Base-by-base conservation (phyloP, 1,140 invertebrate genomes). In the Nephotettix cincticeps region DNA sequence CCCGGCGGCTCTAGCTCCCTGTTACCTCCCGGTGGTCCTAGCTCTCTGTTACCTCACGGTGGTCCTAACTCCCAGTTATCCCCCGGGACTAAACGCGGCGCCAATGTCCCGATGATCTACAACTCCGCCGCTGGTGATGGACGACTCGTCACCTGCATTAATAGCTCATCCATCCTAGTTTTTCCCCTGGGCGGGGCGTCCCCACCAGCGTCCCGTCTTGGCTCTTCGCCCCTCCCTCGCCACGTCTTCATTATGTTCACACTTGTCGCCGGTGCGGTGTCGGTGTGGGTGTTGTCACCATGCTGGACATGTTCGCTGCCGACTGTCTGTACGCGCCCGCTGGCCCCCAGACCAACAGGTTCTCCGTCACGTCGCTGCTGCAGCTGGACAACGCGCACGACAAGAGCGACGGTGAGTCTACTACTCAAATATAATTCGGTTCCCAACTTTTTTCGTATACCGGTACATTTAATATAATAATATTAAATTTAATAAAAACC, bases 301-400 rank as follows among this genome's bases (percentile, higher is more conserved):
- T 61, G 56, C 27, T 61, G 25, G 56, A 69, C 47, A 58, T 58
- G 45, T 54, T 36, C 27, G n/a, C 36, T n/a, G 13, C 40, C 3
- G 67, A 58, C 47, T 54, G 47, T 30, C 36, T 45, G 36, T 54
- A 68, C 67, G 43, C 40, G 21, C 27, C 17, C 1, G 32, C 32
- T 19, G 17, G 1, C 30, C 45, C 45, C 69, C 74, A 32, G 45
- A 65, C 75, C 0, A 67, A 74, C 21, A 69, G 76, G 27, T 79
- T 79, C 74, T 78, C 78, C 13, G 78, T 79, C 21, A 78, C 74
- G 19, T 75, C 76, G 13, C 69, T 79, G 27, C 72, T 79, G 36
- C 74, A 79, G 47, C 68, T 77, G 25, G 76, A 77, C 40, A 65
- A 70, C 65, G 28, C 23, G 13, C 30, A 9, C 47, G 51, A 51